Evolutionary conservation across 2,113 vertebrate genomes (phyloP).

Genomic region (Pipra filicauda): DNA sequence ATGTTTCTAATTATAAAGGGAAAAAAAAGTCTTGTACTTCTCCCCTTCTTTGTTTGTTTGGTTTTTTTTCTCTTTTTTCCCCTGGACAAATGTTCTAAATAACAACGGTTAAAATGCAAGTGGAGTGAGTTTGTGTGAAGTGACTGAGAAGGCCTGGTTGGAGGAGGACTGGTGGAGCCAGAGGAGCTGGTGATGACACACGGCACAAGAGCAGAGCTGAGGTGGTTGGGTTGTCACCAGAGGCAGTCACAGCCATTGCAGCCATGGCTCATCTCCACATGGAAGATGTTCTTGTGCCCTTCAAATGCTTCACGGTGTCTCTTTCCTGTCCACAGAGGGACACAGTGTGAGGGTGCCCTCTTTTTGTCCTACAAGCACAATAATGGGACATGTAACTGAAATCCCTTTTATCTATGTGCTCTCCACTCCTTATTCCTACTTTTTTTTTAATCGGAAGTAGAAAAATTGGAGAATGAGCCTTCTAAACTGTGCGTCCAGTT

Average conservation of each 20-base stretch:
- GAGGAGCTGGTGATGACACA: not conserved
- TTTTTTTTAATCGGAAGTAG: not conserved
- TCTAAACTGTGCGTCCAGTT: not conserved
- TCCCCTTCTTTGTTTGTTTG: not conserved
- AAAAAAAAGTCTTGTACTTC: not conserved
- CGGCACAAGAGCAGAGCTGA: not conserved
- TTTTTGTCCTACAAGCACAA: not conserved
- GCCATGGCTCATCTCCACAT: not conserved
- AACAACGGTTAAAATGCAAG: not conserved
- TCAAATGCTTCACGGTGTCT: not conserved
- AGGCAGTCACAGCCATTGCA: not conserved
- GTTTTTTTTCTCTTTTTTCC: not conserved
- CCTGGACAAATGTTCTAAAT: not conserved
- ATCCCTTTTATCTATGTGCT: not conserved
- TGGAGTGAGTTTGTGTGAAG: not conserved
- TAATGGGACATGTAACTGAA: not conserved
- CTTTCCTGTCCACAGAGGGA: not conserved
- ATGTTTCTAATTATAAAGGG: constrained; percentile 39
- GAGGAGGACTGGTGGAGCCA: not conserved
- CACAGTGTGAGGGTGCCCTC: not conserved
- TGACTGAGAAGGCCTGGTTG: not conserved
- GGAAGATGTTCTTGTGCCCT: not conserved
- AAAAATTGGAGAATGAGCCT: not conserved
- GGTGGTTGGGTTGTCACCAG: not conserved
- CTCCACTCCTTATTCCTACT: not conserved